These are phyloP conservation scores for Porites australiensis DNA, from an alignment of 64 coral and sea anemone genomes.

Conservation along the genomic window DNA sequence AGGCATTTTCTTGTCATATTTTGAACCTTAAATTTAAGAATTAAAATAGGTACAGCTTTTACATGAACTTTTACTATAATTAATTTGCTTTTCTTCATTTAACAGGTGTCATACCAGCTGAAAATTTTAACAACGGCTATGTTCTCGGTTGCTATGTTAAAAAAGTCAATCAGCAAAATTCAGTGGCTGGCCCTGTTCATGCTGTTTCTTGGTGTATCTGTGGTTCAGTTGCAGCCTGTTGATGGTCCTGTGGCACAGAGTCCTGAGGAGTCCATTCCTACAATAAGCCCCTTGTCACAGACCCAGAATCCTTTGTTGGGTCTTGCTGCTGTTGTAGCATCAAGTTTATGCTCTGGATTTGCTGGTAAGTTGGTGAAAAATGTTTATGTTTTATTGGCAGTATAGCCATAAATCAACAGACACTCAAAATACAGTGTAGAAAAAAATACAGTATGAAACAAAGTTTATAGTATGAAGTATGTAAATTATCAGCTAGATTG, in stretches of 20 bases:
- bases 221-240: constrained; percentile 87
- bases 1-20: too few species aligned
- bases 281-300: neutral
- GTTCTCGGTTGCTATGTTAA: constrained; percentile 93
- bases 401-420: neutral
- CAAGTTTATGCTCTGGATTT: constrained; percentile 96
- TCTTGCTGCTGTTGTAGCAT: constrained; percentile 82
- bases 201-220: constrained; percentile 92
- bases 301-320: constrained; percentile 83
- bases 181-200: constrained; percentile 94
- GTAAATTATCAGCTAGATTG: too few species aligned
- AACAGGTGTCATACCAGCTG: constrained; percentile 93
- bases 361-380: constrained; percentile 62
- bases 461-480: too few species aligned
- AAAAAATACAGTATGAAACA: neutral
- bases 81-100: neutral
- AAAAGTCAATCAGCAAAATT: constrained; percentile 75
- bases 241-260: constrained; percentile 10
- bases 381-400: neutral
- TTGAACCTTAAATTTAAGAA: too few species aligned
- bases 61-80: neutral
- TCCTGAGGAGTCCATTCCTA: neutral
- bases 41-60: too few species aligned
- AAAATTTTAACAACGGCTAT: constrained; percentile 97
- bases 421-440: neutral